Percentiles rank a stretch among this genome's conserved stretches.
Evolutionary conservation across 2,113 vertebrate genomes (phyloP).

Genomic region (Oncorhynchus mykiss): DNA sequence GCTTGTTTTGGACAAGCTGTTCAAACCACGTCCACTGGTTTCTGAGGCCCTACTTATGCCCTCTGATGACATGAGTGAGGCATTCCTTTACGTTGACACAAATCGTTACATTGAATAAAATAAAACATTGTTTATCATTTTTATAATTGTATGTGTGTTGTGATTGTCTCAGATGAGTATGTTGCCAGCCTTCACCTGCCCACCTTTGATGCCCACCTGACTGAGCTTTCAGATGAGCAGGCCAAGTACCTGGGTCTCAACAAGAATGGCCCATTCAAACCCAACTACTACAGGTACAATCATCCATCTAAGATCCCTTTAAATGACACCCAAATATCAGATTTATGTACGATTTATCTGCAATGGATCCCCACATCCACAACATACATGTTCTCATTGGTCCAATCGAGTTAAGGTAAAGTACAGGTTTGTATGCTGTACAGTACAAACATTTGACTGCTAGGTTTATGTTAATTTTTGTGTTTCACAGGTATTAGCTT

Average conservation of each 20-base stretch:
- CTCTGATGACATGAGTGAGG: background rate
- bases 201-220: conserved; percentile 94
- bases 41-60: background rate
- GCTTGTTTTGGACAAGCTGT: background rate
- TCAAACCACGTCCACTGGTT: background rate
- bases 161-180: conserved; percentile 86
- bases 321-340: background rate
- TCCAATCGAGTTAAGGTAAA: background rate
- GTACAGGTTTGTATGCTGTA: background rate
- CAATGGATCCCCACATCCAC: background rate
- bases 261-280: conserved; percentile 97
- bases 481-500: conserved; percentile 63
- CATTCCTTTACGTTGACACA: background rate
- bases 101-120: background rate
- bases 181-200: conserved; percentile 95
- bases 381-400: background rate
- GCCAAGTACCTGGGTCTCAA: conserved; percentile 97
- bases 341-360: too few relatives aligned
- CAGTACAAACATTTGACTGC: background rate
- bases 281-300: conserved; percentile 96
- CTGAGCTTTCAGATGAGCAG: conserved; percentile 92
- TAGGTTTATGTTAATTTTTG: background rate
- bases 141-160: conserved; percentile 4
- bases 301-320: background rate
- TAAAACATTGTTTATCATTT: background rate